Base-by-base conservation (phyloP, 2,888 invertebrate genomes). In the Epirrita christyi region DNA sequence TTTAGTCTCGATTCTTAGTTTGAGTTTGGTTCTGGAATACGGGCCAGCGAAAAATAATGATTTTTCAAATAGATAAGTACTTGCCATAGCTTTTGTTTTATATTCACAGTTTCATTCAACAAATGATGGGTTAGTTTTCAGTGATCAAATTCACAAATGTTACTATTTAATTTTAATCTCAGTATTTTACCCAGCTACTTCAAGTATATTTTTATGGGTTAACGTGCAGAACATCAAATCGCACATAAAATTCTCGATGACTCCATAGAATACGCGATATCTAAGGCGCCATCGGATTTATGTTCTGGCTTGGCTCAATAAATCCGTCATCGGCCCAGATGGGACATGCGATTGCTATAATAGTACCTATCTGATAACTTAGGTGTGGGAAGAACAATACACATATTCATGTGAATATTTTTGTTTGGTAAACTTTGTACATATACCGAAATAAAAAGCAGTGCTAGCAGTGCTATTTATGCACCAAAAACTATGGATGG, bases 321-420 rank as follows among this genome's bases (percentile, higher is more conserved):
- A 75, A 75, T 76, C 71, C 68, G 62, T 75, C 73, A 71, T 73
- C 73, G 61, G 56, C 66, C 63, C 66, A 71, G 73, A 75, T 73
- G 72, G 59, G 46, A 32, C 59, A 59, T 49, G 61, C 63, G 71
- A 73, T 75, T 70, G 63, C 72, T 61, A 66, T 72, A 68, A 68
- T 66, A 65, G 55, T 57, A 32, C 61, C 29, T 60, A 75, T 83
- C 83, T 66, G 40, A 48, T 61, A 83, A 82, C 81, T 75, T 32
- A 43, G 48, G 75, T 74, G 82, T 83, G 81, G 83, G 83, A 55
- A 66, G 81, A 79, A 83, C 82, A 83, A 78, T 79, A 67, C 71
- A 50, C 37, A 44, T 37, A 46, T 47, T 42, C 41, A 59, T 50
- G 53, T 55, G 48, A 43, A 44, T 50, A 32, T 46, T 50, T 50